Base-by-base conservation (phyloP, 2,113 vertebrate species). In the Meleagris gallopavo region DNA sequence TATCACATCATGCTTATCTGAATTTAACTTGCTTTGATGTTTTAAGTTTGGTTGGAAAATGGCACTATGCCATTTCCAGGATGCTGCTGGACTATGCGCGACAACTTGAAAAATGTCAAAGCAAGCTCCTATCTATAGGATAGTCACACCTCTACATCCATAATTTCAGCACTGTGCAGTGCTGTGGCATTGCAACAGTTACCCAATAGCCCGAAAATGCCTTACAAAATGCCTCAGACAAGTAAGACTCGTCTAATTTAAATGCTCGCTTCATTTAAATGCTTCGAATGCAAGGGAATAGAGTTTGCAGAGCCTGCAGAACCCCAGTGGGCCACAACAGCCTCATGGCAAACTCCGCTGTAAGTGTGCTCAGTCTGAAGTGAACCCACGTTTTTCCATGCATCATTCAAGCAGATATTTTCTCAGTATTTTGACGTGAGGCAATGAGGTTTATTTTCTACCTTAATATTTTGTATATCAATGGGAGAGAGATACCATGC, bases 391-490 rank as follows among this genome's bases (percentile, higher is more conserved):
- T 86, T 88, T 92, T 77, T 57, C 22, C 46, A 69, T 29, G 32
- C 57, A 92, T 64, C 66, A 88, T 32, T 15, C 58, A 69, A 86
- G 62, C 58, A 64, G 61, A 8, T 71, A 84, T 79, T 97, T 96
- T 96, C 93, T 88, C 50, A 67, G 80, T 83, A 90, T 97, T 94
- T 76, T 83, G 38, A 89, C 61, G 7, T 15, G 7, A 67, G 55
- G 91, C 83, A 90, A 89, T 38, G 30, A 79, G 58, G 29, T 88
- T 95, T 95, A 95, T 83, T 86, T 96, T 91, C 82, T 81, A 83
- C 60, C 75, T 90, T 58, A 73, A 85, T 74, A 93, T 86, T 96
- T 83, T 94, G 79, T 84, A 91, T 93, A 95, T 95, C 52, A 91
- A 92, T 83, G 40, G 58, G 19, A 71, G 32, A 90, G 89, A 96